Base-by-base conservation (phyloP, 1,140 invertebrate species). In the Drosophila arizonae region DNA sequence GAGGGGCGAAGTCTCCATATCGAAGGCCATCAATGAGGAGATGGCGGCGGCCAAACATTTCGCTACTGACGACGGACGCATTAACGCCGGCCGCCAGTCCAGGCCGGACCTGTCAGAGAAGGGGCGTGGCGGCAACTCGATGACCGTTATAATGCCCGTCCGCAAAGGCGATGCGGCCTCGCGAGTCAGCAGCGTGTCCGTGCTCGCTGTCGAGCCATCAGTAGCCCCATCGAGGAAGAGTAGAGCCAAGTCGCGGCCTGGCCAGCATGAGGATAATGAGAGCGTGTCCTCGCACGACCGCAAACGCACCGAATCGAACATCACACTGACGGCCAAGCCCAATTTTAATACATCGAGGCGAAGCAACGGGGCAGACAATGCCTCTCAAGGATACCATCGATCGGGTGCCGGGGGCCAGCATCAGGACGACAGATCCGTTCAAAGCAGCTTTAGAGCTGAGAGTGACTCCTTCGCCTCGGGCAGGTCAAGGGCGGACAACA, bases 11-110 rank as follows among this genome's bases (percentile, higher is more conserved):
- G 63, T 88, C 6, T 13, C 61, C 11, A 51, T 86, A 28, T 86
- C 82, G 1, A 79, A 63, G n/a, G 84, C 82, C 54, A 87, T 87
- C 36, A 87, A 82, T 4, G 61, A 82, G 39, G 82, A 87, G 4
- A 86, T 86, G 82, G 33, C 58, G 4, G 58, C 64, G 21, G 63
- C 79, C 36, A 87, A 87, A 36, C 54, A 61, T 17, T 39, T 52
- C 36, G 62, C 64, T 6, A 39, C 21, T 0, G 39, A 39, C 1
- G 24, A 58, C 4, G 17, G 45, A 9, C 72, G 76, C 28, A 56
- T 85, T 4, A 45, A 69, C 65, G 66, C 60, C 2, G 77, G 77
- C 1, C 50, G 36, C 1, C 46, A 57, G 0, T 51, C 64, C 0
- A 57, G 55, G 13, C 24, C 24, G 1, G 28, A 11, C 2, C 8